Conservation (phyloP, 2,113 vertebrate species). For the Monopterus albus region DNA sequence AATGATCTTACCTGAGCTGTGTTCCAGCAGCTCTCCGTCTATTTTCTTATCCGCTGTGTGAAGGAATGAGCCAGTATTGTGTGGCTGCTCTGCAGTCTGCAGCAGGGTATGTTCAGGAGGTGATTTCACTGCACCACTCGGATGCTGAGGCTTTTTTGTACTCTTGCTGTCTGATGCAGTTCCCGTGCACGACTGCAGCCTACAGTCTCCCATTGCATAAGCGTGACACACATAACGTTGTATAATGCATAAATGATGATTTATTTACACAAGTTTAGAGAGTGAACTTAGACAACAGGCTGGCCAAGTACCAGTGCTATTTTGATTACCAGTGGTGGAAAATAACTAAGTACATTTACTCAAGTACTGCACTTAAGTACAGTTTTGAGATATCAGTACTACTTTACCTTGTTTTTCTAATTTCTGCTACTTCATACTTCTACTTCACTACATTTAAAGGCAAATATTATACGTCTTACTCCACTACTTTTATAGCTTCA, state of each 20-base stretch:
- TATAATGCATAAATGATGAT: not conserved
- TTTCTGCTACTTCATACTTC: no score
- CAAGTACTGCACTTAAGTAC: no score
- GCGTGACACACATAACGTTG: not conserved
- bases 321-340: no score
- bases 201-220: not conserved
- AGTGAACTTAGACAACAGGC: no score
- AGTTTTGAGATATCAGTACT: no score
- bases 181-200: constrained; percentile 22
- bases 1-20: constrained; percentile 43
- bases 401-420: no score
- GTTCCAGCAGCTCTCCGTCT: not conserved
- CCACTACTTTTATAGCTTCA: no score
- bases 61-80: not conserved
- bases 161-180: constrained; percentile 21
- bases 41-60: not conserved
- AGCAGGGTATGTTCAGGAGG: constrained; percentile 33
- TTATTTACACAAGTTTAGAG: no score
- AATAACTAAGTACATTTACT: no score
- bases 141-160: constrained; percentile 32
- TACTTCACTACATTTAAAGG: no score
- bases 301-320: no score
- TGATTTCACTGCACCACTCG: constrained; percentile 50
- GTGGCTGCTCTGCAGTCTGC: constrained; percentile 24
- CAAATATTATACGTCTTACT: no score